Percentiles rank a stretch among this genome's conserved stretches.
Conservation (phyloP, 1,140 invertebrate species). For the Heliothis subflexa region DNA sequence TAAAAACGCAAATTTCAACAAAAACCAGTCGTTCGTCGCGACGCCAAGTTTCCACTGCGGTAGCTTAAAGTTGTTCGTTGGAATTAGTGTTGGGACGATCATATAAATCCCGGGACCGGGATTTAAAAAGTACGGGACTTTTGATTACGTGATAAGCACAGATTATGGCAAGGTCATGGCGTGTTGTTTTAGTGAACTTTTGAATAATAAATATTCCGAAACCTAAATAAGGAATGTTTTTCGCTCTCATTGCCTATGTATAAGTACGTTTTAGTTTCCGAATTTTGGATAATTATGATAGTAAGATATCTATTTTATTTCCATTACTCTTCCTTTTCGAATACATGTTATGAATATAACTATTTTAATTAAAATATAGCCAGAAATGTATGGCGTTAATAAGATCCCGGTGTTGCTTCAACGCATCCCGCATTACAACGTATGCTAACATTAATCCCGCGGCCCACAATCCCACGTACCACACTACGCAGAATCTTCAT, state of each 20-base stretch:
- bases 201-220: background rate
- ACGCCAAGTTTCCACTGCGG: constrained; percentile 42
- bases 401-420: background rate
- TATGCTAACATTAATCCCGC: background rate
- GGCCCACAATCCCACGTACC: background rate
- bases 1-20: constrained; percentile 47
- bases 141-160: background rate
- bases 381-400: no score
- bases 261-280: no score
- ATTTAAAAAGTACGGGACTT: constrained; percentile 37
- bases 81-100: constrained; percentile 44
- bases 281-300: no score
- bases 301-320: no score
- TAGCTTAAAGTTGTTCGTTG: constrained; percentile 44
- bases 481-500: constrained; percentile 41
- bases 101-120: constrained; percentile 31
- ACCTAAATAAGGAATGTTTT: no score
- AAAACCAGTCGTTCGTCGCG: constrained; percentile 41
- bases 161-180: background rate
- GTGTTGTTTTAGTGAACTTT: background rate
- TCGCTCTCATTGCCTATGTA: no score
- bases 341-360: no score
- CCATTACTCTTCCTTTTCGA: no score
- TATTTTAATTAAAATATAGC: no score
- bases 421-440: constrained; percentile 5